Evolutionary conservation across 1,140 invertebrate genomes (phyloP), one percentile per base, ranked within the genome.

Genomic region (Pteromalus puparum): DNA sequence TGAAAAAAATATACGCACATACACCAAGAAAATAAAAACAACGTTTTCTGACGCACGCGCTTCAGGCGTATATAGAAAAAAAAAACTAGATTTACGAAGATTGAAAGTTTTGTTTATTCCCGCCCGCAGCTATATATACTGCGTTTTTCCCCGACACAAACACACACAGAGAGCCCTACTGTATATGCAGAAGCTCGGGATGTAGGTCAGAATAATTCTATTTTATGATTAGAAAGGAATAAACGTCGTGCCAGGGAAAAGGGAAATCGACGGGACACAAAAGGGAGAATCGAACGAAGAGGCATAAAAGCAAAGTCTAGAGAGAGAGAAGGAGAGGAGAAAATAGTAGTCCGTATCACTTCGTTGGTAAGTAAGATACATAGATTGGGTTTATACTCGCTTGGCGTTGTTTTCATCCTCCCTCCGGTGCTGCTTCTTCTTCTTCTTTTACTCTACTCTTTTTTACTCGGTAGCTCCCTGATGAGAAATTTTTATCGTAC

Each of bases 201-300:
- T 61, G 75, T 77, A 77, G 75, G 75, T 77, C 75, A 34, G 38
- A 30, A 61, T 77, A 77, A 77, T 77, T 77, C 46, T 77, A 77
- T 65, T 77, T 77, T 34, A 53, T 38, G 46, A 77, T 77, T 77
- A 77, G 75, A 65, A 77, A 77, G 75, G 15, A 61, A 77, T 77
- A 77, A 61, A 61, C 12, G 42, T 75, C 42, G 34, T 4, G 30
- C 21, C 42, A n/a, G 46, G 38, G 24, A 46, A 70, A 73, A 28
- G 13, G 65, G 26, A 28, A 70, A 70, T 70, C 67, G 28, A 70
- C 53, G 53, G 53, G 53, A n/a, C 24, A 70, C 24, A 70, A 73
- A 38, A 42, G 72, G 72, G 72, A 73, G 28, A 73, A 75, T 42
- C 30, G 34, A 42, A 74, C 72, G 21, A 42, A 46, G n/a, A 18